A percentile compares a stretch with the other conserved stretches of the same genome.
Evolutionary conservation across 2,113 vertebrate genomes (phyloP).

Genomic region (Sarotherodon lohbergeri): DNA sequence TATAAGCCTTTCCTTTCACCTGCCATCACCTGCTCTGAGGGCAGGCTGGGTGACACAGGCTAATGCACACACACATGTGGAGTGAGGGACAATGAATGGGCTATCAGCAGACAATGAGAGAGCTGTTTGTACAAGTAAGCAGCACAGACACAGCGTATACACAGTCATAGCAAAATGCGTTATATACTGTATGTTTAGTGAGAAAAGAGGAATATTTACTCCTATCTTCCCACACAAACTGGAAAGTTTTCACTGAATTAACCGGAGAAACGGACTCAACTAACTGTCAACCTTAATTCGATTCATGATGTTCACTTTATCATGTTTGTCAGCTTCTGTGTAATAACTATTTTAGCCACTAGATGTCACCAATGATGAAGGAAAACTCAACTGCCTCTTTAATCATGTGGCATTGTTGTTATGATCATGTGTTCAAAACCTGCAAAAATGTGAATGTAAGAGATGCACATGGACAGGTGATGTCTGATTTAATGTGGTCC

Average conservation of each 20-base stretch:
- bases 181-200: neutral
- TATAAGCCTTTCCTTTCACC: conserved; percentile 47
- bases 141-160: neutral
- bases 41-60: conserved; percentile 4
- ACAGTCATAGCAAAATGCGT: neutral
- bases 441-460: neutral
- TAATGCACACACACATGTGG: conserved; percentile 1
- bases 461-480: neutral
- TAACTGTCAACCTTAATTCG: neutral
- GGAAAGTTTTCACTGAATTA: neutral
- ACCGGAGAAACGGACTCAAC: neutral
- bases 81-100: conserved; percentile 37
- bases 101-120: conserved; percentile 33
- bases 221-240: neutral
- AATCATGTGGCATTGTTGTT: neutral
- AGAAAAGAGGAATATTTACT: neutral
- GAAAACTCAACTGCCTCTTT: neutral
- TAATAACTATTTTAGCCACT: conserved; percentile 16
- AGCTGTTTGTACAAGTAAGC: conserved; percentile 40
- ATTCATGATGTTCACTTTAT: neutral
- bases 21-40: conserved; percentile 61
- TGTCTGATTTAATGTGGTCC: neutral
- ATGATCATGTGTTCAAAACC: neutral
- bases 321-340: neutral
- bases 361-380: conserved; percentile 53